Evolutionary conservation across 2,113 vertebrate species (phyloP).

Genomic region (Chionodraco myersi): DNA sequence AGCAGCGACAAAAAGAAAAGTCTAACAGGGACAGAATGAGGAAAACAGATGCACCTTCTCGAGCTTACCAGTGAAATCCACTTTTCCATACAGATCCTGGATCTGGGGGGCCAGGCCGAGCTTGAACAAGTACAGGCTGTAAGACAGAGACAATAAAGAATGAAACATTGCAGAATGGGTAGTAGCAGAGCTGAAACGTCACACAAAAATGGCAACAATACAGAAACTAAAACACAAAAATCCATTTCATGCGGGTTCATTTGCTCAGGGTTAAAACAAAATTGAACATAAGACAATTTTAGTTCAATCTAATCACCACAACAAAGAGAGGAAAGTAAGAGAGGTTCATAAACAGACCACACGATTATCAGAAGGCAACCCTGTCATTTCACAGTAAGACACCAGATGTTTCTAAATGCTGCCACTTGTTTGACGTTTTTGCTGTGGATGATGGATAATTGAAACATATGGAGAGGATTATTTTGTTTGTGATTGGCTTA

Average conservation of each 20-base stretch:
- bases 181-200: background rate
- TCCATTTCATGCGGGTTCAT: background rate
- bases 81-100: slow-evolving; percentile 97
- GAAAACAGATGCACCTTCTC: slow-evolving; percentile 26
- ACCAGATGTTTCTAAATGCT: background rate
- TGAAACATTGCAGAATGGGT: background rate
- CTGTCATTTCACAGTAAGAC: background rate
- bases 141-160: background rate
- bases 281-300: too few relatives aligned
- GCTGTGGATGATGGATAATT: background rate
- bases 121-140: slow-evolving; percentile 97
- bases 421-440: background rate
- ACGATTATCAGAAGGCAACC: background rate
- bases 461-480: background rate
- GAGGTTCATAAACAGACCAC: background rate
- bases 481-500: too few relatives aligned
- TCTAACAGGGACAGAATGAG: background rate
- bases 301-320: too few relatives aligned
- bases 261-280: too few relatives aligned
- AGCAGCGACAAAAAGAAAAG: too few relatives aligned
- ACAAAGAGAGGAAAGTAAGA: background rate
- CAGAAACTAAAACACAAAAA: background rate
- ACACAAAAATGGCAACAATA: background rate
- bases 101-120: slow-evolving; percentile 97
- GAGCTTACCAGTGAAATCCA: slow-evolving; percentile 95